Percentiles rank a stretch among this genome's conserved stretches.
phyloP scores from a whole-genome alignment of 2,888 invertebrate species.

The Callinectes sapidus region DNA sequence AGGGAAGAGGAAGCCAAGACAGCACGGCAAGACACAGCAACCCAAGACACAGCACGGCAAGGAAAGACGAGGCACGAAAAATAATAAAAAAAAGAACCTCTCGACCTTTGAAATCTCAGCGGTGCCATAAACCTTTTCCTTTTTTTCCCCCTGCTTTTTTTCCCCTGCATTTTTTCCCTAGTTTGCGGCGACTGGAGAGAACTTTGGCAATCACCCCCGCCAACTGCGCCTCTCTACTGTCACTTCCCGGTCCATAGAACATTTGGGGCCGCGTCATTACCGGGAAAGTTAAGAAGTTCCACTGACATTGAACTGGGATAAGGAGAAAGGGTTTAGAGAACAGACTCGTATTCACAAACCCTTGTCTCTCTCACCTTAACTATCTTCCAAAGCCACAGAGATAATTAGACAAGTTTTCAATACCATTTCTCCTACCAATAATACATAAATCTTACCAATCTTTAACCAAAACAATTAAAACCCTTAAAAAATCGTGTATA shows the following conservation, averaged over 20 bases:
- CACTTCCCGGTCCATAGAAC: constrained; percentile 36
- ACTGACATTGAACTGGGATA: neutral
- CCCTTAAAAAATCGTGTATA: no score
- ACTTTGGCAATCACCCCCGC: constrained; percentile 3
- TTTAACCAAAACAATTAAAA: no score
- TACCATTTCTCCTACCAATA: no score
- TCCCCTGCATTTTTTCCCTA: neutral
- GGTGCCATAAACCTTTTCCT: neutral
- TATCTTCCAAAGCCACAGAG: no score
- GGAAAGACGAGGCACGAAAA: neutral
- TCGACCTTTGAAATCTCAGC: neutral
- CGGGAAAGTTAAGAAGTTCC: constrained; percentile 20
- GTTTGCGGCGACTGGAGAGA: neutral
- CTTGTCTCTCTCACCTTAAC: no score
- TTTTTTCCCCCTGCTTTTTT: neutral
- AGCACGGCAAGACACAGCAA: no score
- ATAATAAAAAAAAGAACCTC: no score
- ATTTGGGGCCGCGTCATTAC: constrained; percentile 2
- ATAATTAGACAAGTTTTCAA: no score
- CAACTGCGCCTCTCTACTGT: constrained; percentile 19
- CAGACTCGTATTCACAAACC: no score
- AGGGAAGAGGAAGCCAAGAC: neutral
- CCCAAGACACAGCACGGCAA: neutral
- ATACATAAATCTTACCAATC: no score
- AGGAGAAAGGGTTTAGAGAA: no score